Evolutionary conservation across 2,888 invertebrate species (phyloP), one percentile per base, ranked within the genome.

Genomic region (Epinotia nisella): DNA sequence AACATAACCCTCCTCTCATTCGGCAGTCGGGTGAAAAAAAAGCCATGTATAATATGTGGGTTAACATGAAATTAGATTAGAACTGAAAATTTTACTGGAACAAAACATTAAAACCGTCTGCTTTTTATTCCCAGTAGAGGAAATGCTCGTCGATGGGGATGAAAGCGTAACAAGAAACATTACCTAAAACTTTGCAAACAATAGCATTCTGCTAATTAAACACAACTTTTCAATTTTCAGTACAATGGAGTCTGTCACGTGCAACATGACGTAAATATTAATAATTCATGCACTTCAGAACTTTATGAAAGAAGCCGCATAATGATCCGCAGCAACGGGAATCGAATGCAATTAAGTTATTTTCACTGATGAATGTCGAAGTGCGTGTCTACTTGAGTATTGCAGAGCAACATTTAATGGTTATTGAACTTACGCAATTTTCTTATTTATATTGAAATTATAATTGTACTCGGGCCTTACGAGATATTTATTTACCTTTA

Each of bases 241-340:
- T 51, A 68, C 56, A 68, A 68, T 61, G 17, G 61, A 29, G 72
- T 61, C 72, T 41, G 61, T 62, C 61, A 72, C 67, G 60, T 72
- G 61, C 21, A 62, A 29, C 66, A 10, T 21, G 53, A 59, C 59
- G 45, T 67, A 45, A 61, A 55, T 60, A 72, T 72, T 67, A 72
- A 72, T 72, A 72, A 72, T 72, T 72, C 72, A 72, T 68, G 67
- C 72, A 61, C 72, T 72, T 67, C 67, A 62, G 21, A 62, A 72
- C 61, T 72, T 72, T 62, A 67, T 72, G 61, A 67, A 72, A 62
- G 67, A 67, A 62, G 19, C 51, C 64, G 66, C 19, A 72, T 68
- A 72, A 71, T 71, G 55, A 71, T 71, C 3, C 55, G 9, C 55
- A 56, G 49, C 53, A 21, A 15, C 35, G 56, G 24, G 53, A 41